Conservation (phyloP, 2,113 vertebrate genomes). For the Paramisgurnus dabryanus region DNA sequence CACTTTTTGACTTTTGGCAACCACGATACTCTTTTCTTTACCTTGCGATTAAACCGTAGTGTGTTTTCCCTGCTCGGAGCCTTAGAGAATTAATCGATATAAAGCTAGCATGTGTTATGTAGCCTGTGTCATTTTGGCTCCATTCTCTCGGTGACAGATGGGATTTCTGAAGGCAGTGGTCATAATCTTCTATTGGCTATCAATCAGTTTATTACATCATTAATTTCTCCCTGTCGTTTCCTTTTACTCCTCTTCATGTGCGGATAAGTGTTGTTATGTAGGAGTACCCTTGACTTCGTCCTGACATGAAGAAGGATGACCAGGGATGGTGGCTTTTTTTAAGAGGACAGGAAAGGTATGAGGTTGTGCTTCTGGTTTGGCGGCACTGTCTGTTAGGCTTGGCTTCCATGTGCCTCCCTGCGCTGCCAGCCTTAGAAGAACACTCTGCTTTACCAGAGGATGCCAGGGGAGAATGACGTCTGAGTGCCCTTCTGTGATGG, state of each 20-base stretch:
- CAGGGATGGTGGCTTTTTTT: constrained; percentile 34
- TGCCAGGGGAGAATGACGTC: constrained; percentile 43
- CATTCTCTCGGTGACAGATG: constrained; percentile 72
- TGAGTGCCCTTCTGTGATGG: constrained; percentile 38
- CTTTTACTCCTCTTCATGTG: constrained; percentile 22
- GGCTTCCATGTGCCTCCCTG: not conserved
- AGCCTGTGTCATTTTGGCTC: constrained; percentile 65
- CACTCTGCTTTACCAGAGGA: constrained; percentile 34
- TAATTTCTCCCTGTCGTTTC: constrained; percentile 38
- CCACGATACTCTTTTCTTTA: constrained; percentile 20
- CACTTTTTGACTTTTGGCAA: constrained; percentile 44
- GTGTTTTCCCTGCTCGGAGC: constrained; percentile 38
- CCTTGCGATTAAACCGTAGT: constrained; percentile 37
- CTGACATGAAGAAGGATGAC: constrained; percentile 36
- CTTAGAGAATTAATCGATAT: constrained; percentile 57
- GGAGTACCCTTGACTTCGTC: constrained; percentile 1
- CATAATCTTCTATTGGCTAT: constrained; percentile 63
- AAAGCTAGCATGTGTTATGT: constrained; percentile 52
- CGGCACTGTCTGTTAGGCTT: constrained; percentile 27
- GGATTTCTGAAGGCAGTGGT: constrained; percentile 70
- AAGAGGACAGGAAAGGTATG: constrained; percentile 29
- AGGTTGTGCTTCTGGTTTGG: constrained; percentile 28
- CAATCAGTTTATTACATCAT: constrained; percentile 55
- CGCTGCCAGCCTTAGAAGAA: constrained; percentile 36
- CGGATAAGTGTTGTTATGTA: constrained; percentile 16